Percentiles rank a stretch among this genome's conserved stretches.
These are phyloP conservation scores for Lasioglossum lativentre DNA, from an alignment of 2,888 invertebrate species.

Conservation along the genomic window DNA sequence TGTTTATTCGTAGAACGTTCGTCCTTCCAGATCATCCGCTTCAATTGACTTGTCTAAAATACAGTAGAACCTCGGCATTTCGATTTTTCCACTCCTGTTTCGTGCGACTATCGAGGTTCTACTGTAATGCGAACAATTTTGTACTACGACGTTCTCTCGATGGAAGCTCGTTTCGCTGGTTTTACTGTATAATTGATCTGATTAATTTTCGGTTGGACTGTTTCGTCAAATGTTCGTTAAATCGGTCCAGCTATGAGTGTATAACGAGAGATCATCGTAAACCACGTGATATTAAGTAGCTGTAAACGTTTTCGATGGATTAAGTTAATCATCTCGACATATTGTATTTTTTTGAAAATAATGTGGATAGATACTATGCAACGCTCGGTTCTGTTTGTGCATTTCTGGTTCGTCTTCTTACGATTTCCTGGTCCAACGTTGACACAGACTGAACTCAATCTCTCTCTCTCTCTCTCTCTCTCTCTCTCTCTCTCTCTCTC, in stretches of 20 bases:
- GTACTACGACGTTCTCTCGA: slow-evolving; percentile 6
- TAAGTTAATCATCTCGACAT: not conserved
- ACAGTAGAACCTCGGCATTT: no score
- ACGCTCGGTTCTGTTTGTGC: not conserved
- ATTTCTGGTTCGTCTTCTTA: not conserved
- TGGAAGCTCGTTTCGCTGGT: not conserved
- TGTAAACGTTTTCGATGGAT: slow-evolving; percentile 18
- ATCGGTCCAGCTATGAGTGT: not conserved
- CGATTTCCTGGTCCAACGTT: not conserved
- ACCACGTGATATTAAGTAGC: slow-evolving; percentile 1
- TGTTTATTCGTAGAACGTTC: slow-evolving; percentile 26
- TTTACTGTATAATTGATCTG: not conserved
- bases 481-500: slow-evolving; percentile 1
- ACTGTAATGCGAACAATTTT: slow-evolving; percentile 48
- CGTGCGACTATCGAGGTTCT: not conserved
- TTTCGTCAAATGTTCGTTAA: not conserved
- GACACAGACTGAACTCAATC: slow-evolving; percentile 4
- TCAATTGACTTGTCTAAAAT: slow-evolving; percentile 25
- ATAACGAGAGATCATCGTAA: not conserved
- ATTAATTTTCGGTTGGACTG: not conserved
- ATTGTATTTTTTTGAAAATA: not conserved
- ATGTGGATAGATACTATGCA: not conserved
- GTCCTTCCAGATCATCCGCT: slow-evolving; percentile 12
- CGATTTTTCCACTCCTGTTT: not conserved
- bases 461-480: not conserved